phyloP scores from a whole-genome alignment of 2,888 invertebrate species.

The Drosophila lutescens region DNA sequence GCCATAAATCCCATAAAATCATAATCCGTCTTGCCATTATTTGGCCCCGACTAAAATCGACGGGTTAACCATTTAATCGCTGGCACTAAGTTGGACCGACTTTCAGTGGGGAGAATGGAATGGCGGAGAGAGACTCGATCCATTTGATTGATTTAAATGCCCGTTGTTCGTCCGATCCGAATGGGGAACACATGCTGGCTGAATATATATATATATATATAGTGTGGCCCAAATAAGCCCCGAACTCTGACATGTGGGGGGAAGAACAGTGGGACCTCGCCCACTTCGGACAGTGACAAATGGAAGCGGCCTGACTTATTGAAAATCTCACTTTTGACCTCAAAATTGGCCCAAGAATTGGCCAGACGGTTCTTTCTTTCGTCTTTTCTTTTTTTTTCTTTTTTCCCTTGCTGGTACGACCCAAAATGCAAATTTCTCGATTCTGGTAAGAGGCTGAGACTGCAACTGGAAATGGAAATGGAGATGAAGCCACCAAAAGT shows the following conservation, averaged over 20 bases:
- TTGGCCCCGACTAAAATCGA: neutral
- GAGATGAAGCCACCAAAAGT: constrained; percentile 10
- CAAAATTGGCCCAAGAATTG: constrained; percentile 42
- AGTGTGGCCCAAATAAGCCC: constrained; percentile 8
- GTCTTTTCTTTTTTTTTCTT: too few relatives aligned
- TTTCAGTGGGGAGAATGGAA: constrained; percentile 1
- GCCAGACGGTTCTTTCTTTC: neutral
- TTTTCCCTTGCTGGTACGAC: too few relatives aligned
- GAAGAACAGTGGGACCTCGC: constrained; percentile 24
- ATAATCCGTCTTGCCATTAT: constrained; percentile 2
- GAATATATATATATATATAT: neutral
- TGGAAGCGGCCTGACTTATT: constrained; percentile 40
- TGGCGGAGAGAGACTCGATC: constrained; percentile 7
- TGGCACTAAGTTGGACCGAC: constrained; percentile 15
- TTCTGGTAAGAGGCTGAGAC: constrained; percentile 14
- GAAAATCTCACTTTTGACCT: constrained; percentile 73
- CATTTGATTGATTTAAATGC: constrained; percentile 37
- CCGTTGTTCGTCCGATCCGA: constrained; percentile 11
- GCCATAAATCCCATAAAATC: neutral
- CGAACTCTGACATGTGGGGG: constrained; percentile 27
- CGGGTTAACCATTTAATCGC: constrained; percentile 3
- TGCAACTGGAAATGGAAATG: constrained; percentile 29
- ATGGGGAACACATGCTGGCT: constrained; percentile 25
- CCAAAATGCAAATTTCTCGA: constrained; percentile 71
- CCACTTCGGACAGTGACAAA: constrained; percentile 38